Evolutionary conservation across 1,140 invertebrate genomes (phyloP), one percentile per base, ranked within the genome.

Genomic region (Drosophila mauritiana): DNA sequence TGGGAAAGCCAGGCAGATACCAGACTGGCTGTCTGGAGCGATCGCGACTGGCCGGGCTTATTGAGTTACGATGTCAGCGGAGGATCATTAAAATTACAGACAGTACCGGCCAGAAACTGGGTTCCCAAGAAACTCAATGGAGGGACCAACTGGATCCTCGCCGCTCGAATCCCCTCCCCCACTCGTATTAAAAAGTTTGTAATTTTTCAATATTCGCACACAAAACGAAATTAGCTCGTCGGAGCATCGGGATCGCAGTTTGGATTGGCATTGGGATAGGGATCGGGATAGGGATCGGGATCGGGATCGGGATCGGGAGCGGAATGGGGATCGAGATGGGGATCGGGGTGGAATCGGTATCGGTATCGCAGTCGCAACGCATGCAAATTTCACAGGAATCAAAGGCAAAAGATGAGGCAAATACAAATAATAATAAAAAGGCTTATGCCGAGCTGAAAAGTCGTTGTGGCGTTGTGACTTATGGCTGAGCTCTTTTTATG

Each of bases 361-460:
- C 51, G 63, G 65, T 69, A 70, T 57, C 68, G 68, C 43, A 69
- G 49, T 72, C 43, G 64, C 63, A 55, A 45, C 57, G 67, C 73
- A 89, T 80, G 84, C 84, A 89, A 89, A 89, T 89, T 89, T 89
- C 84, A 84, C 80, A 84, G 84, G 84, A 89, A 89, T 89, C 77
- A 90, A 89, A 84, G 67, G 61, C 63, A 62, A 59, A 61, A 70
- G 68, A 72, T 57, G 68, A 57, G 67, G 52, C 56, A 76, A 73
- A 79, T 78, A 67, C 72, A 89, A 88, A 83, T 77, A 89, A 89
- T 88, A 83, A 83, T 76, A 89, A 89, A 76, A 86, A 82, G 57
- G 57, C 65, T 80, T 74, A 69, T 74, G 59, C 55, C 77, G 46
- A 67, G 63, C 64, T 69, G 49, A 52, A 74, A 75, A 80, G 78